These are phyloP conservation scores for Diglossa cyanea DNA, from an alignment of 2,797 vertebrate species.

Conservation along the genomic window DNA sequence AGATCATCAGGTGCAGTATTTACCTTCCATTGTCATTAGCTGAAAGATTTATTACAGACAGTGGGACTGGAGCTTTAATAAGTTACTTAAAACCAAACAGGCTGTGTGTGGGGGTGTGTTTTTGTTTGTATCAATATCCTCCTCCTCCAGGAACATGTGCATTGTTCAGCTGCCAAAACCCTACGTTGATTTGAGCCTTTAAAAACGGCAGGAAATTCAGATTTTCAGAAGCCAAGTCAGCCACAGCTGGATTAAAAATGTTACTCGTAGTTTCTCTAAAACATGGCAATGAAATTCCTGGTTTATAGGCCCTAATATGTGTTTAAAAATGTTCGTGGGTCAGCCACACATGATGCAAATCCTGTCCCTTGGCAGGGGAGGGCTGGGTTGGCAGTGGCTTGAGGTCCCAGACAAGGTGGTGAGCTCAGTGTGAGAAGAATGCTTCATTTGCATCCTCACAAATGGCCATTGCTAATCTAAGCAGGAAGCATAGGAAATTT, in stretches of 20 bases:
- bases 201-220: neutral
- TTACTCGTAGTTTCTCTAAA: neutral
- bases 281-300: neutral
- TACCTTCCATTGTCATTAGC: neutral
- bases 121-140: neutral
- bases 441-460: conserved; percentile 60
- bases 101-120: neutral
- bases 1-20: neutral
- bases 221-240: neutral
- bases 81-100: neutral
- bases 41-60: neutral
- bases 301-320: neutral
- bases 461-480: conserved; percentile 22
- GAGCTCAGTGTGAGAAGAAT: conserved; percentile 51
- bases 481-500: conserved; percentile 23
- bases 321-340: neutral
- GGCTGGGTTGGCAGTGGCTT: neutral
- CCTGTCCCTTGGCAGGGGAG: conserved; percentile 17
- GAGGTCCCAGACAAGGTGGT: neutral
- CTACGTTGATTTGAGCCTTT: neutral
- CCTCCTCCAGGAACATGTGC: neutral
- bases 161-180: conserved; percentile 16
- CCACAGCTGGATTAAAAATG: neutral
- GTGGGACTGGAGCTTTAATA: neutral
- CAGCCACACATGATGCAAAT: neutral